A percentile compares a stretch with the other conserved stretches of the same genome.
phyloP scores from a whole-genome alignment of 2,113 vertebrate genomes.

The Riparia riparia region DNA sequence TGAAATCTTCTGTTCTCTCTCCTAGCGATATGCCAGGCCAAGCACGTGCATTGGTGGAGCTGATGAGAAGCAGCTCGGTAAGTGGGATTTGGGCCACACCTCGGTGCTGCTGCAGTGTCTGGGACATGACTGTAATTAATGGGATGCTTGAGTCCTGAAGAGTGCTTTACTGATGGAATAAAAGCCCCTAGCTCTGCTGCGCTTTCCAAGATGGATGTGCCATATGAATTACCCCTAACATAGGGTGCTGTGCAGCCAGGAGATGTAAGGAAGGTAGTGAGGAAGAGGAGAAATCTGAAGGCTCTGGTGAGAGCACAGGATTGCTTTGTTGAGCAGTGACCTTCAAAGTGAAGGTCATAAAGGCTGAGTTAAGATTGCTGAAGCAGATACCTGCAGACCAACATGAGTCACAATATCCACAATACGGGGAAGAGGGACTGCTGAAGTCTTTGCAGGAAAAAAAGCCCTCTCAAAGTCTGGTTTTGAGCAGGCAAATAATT shows the following conservation, averaged over 20 bases:
- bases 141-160: not conserved
- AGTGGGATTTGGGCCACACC: slow-evolving; percentile 52
- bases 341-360: not conserved
- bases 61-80: slow-evolving; percentile 82
- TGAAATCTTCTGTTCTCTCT: not conserved
- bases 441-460: not conserved
- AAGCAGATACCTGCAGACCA: not conserved
- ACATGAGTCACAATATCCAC: not conserved
- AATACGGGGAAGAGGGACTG: not conserved
- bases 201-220: not conserved
- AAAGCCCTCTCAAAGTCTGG: not conserved
- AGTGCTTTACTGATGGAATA: not conserved
- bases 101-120: not conserved
- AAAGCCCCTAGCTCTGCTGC: not conserved
- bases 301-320: not conserved
- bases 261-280: not conserved
- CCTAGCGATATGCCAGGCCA: slow-evolving; percentile 85
- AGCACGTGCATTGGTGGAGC: slow-evolving; percentile 76
- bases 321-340: not conserved
- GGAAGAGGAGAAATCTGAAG: not conserved
- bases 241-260: not conserved
- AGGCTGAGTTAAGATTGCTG: not conserved
- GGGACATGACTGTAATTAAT: not conserved
- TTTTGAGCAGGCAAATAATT: not conserved
- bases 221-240: not conserved